Conservation (phyloP, 2,113 vertebrate genomes). For the Oreochromis tanganicae region DNA sequence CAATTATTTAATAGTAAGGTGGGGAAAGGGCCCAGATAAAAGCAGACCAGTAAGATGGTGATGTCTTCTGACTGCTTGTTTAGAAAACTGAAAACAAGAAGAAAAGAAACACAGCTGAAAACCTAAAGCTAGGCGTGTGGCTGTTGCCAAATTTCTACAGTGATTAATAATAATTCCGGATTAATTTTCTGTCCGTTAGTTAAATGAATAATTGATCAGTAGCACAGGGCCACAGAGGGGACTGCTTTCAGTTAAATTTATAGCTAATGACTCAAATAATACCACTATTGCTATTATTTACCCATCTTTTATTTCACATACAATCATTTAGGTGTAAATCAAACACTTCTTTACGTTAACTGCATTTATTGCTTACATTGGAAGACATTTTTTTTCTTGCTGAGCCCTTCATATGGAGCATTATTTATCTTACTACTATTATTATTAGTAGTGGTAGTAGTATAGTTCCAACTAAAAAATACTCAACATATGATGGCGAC, state of each 20-base stretch:
- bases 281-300: background rate
- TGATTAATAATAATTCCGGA: background rate
- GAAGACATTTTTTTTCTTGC: background rate
- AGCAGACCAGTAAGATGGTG: background rate
- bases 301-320: background rate
- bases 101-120: background rate
- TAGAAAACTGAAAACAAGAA: background rate
- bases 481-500: background rate
- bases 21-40: background rate
- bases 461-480: background rate
- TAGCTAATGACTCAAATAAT: background rate
- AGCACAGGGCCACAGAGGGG: background rate
- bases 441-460: accelerated
- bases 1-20: background rate
- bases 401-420: background rate
- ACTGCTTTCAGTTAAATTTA: background rate
- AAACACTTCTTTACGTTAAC: background rate
- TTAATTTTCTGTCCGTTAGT: background rate
- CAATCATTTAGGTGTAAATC: background rate
- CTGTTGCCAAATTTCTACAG: background rate
- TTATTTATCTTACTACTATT: background rate
- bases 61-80: background rate
- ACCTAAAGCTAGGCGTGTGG: accelerated
- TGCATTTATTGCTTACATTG: background rate
- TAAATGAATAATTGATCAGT: background rate